Conservation (phyloP, 2,113 vertebrate genomes). For the Chaenocephalus aceratus region DNA sequence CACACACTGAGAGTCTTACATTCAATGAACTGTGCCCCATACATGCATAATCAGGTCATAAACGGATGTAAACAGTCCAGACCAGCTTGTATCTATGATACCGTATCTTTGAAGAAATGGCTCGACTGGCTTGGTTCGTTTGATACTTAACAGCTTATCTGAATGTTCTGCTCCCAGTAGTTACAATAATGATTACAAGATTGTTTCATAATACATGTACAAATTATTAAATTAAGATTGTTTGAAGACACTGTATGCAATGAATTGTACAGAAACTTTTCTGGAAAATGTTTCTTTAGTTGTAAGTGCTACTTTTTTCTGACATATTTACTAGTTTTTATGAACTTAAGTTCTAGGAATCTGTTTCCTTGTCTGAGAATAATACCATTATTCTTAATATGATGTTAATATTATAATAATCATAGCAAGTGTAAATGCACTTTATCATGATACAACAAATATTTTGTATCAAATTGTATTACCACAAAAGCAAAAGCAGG, state of each 20-base stretch:
- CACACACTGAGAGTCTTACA: slow-evolving; percentile 1
- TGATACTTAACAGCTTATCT: no score
- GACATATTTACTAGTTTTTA: no score
- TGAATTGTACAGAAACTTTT: background rate
- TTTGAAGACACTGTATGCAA: background rate
- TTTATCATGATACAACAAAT: background rate
- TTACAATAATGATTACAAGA: background rate
- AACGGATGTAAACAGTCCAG: slow-evolving; percentile 26
- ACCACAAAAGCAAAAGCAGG: no score
- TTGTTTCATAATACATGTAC: background rate
- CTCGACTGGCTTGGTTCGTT: background rate
- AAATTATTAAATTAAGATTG: background rate
- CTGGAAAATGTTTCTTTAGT: background rate
- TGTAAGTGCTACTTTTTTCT: no score
- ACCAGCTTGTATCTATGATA: slow-evolving; percentile 20
- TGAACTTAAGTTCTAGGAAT: no score
- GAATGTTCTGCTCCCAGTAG: background rate
- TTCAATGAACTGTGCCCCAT: background rate
- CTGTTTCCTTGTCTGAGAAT: background rate
- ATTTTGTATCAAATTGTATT: background rate
- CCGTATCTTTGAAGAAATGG: background rate
- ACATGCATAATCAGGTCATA: slow-evolving; percentile 36
- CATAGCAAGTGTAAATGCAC: background rate
- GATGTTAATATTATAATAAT: background rate
- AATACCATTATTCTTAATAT: background rate